Conservation (phyloP, 2,888 invertebrate genomes). For the Euclidia mi region DNA sequence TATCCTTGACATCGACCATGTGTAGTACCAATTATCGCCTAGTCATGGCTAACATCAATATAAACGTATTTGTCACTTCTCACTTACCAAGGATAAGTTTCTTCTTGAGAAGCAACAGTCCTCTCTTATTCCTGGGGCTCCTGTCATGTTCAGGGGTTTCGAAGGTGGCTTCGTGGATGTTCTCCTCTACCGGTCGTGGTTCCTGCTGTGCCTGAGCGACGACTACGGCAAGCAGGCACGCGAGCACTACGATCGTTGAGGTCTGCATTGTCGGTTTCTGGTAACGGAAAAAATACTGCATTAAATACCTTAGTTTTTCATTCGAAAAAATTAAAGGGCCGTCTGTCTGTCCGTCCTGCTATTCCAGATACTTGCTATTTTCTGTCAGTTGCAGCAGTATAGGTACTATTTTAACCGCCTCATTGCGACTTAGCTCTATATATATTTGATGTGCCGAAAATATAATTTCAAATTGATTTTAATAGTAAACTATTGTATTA, state of each 20-base stretch:
- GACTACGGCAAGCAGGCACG: constrained; percentile 78
- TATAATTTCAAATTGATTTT: no score
- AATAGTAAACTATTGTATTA: no score
- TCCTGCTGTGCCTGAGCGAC: constrained; percentile 65
- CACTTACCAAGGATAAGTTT: constrained; percentile 85
- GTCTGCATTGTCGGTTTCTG: constrained; percentile 75
- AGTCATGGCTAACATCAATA: not conserved
- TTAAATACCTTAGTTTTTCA: not conserved
- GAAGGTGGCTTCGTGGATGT: constrained; percentile 65
- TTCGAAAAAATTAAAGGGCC: no score
- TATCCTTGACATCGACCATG: not conserved
- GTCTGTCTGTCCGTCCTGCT: no score
- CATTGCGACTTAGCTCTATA: no score
- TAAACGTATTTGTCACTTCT: constrained; percentile 21
- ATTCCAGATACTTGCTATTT: no score
- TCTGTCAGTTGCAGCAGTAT: no score
- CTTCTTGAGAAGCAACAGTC: constrained; percentile 81
- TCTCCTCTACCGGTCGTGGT: constrained; percentile 60
- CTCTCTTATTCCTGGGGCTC: constrained; percentile 81
- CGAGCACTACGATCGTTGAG: constrained; percentile 78
- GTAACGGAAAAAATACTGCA: not conserved
- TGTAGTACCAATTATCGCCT: not conserved
- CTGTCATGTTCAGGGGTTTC: constrained; percentile 75
- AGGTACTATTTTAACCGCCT: no score
- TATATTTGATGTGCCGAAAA: no score